phyloP scores from a whole-genome alignment of 2,113 vertebrate genomes.

The Rhynchopsitta pachyrhyncha region DNA sequence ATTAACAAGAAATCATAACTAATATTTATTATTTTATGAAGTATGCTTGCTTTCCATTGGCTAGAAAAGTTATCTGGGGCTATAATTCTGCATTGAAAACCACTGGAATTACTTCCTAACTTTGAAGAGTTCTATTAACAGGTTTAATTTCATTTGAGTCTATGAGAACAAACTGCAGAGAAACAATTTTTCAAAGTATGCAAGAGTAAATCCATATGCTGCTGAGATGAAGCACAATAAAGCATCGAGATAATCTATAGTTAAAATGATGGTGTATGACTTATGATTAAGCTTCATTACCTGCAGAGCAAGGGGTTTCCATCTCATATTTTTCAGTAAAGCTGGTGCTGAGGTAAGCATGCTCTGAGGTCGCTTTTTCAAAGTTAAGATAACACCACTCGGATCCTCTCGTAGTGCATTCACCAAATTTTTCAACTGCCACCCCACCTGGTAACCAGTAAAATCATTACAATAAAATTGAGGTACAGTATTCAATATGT shows the following conservation, averaged over 20 bases:
- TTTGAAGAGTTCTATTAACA: slow-evolving; percentile 33
- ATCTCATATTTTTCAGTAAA: slow-evolving; percentile 99
- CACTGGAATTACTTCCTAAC: slow-evolving; percentile 41
- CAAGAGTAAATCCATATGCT: slow-evolving; percentile 78
- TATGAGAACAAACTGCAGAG: slow-evolving; percentile 69
- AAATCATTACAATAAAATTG: slow-evolving; percentile 86
- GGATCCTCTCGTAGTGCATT: slow-evolving; percentile 97
- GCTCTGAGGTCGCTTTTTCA: slow-evolving; percentile 99
- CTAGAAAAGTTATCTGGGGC: background rate
- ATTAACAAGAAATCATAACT: background rate
- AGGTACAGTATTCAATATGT: slow-evolving; percentile 81
- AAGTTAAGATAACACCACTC: slow-evolving; percentile 98
- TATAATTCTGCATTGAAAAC: slow-evolving; percentile 20
- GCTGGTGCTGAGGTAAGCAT: slow-evolving; percentile 98
- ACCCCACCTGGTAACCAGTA: slow-evolving; percentile 90
- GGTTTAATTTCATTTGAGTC: slow-evolving; percentile 58
- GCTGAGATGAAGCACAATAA: slow-evolving; percentile 83
- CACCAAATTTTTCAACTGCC: slow-evolving; percentile 99
- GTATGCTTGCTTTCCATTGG: background rate
- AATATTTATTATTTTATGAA: background rate
- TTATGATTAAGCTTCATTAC: slow-evolving; percentile 90
- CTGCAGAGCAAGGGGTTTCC: slow-evolving; percentile 99
- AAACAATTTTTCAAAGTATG: slow-evolving; percentile 77
- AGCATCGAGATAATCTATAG: slow-evolving; percentile 81
- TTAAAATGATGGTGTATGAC: slow-evolving; percentile 86